Evolutionary conservation across 92 coral and sea anemone species (phyloP).

Genomic region (Porites cylindrica): DNA sequence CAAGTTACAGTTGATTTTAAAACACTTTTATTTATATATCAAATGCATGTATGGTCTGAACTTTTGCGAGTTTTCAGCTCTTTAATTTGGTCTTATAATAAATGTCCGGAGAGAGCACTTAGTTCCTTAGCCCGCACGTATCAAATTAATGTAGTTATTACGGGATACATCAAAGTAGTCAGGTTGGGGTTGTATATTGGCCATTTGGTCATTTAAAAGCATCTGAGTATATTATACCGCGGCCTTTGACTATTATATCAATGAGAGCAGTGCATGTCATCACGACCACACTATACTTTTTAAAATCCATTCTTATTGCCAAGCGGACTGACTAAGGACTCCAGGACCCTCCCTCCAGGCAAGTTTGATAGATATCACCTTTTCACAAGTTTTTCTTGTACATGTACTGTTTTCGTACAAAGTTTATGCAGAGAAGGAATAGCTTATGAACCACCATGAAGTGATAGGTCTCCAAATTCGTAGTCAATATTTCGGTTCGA

Average conservation of each 20-base stretch:
- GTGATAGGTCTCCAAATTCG: too few species aligned
- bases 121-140: not conserved
- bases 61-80: not conserved
- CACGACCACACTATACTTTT: too few species aligned
- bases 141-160: not conserved
- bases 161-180: not conserved
- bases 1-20: not conserved
- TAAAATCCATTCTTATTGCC: too few species aligned
- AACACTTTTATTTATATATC: not conserved
- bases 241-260: not conserved
- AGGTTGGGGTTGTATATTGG: not conserved
- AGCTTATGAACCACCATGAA: too few species aligned
- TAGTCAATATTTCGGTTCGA: too few species aligned
- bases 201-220: not conserved
- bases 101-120: not conserved
- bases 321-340: too few species aligned
- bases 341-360: too few species aligned
- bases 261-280: not conserved
- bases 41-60: not conserved
- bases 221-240: not conserved
- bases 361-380: too few species aligned
- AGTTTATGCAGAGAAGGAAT: too few species aligned
- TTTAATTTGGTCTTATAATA: not conserved
- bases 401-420: too few species aligned
- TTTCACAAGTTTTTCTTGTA: too few species aligned